Evolutionary conservation across 92 coral and sea anemone species (phyloP).

Genomic region (Epizoanthus ramosus): DNA sequence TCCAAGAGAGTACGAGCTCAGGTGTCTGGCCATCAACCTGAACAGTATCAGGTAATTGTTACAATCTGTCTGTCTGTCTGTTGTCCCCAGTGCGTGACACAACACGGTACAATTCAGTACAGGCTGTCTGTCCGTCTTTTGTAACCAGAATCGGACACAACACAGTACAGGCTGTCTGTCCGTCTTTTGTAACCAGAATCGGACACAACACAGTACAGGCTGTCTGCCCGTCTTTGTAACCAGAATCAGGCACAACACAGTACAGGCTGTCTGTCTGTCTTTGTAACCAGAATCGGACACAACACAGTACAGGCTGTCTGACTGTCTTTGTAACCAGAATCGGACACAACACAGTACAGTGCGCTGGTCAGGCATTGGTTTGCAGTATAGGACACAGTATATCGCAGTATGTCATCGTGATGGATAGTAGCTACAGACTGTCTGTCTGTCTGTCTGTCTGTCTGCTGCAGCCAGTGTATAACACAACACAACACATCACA

Average conservation of each 20-base stretch:
- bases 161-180: constrained; percentile 41
- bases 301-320: constrained; percentile 29
- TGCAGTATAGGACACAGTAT: too few relatives aligned
- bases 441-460: too few relatives aligned
- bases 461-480: too few relatives aligned
- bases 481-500: too few relatives aligned
- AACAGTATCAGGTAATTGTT: constrained; percentile 87
- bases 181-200: constrained; percentile 44
- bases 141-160: too few relatives aligned
- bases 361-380: too few relatives aligned
- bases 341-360: too few relatives aligned
- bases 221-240: background rate
- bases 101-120: constrained; percentile 24
- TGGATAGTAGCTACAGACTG: too few relatives aligned
- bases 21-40: constrained; percentile 89
- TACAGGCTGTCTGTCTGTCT: constrained; percentile 58
- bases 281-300: constrained; percentile 31
- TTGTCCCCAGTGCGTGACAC: constrained; percentile 36
- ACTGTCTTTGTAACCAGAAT: too few relatives aligned
- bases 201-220: constrained; percentile 24
- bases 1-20: constrained; percentile 84
- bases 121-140: constrained; percentile 13
- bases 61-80: constrained; percentile 61
- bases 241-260: too few relatives aligned
- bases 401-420: too few relatives aligned